Percentiles rank a stretch among this genome's conserved stretches.
Evolutionary conservation across 2,113 vertebrate species (phyloP).

Genomic region (Pholis gunnellus): DNA sequence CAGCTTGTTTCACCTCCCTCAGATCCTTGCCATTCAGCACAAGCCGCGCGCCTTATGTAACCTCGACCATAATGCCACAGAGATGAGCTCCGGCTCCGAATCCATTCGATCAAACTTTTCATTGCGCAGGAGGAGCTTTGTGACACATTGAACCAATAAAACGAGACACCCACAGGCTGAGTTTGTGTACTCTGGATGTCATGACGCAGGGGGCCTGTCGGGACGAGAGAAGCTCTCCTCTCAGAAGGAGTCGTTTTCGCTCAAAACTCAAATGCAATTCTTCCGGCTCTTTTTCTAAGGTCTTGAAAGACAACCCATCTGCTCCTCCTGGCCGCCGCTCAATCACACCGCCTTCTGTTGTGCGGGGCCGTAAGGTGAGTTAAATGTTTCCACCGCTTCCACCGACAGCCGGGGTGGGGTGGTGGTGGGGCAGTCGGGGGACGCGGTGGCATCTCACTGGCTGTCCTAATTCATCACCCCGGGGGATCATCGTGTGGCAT

Average conservation of each 20-base stretch:
- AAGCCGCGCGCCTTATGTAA: slow-evolving; percentile 8
- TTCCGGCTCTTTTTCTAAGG: slow-evolving; percentile 57
- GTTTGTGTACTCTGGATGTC: slow-evolving; percentile 55
- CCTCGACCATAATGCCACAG: neutral
- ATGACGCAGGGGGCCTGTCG: slow-evolving; percentile 25
- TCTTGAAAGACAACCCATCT: slow-evolving; percentile 72
- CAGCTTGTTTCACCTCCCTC: slow-evolving; percentile 1
- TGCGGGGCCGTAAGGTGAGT: slow-evolving; percentile 57
- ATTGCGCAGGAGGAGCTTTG: slow-evolving; percentile 14
- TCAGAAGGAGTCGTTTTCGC: slow-evolving; percentile 39
- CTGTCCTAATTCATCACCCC: slow-evolving; percentile 78
- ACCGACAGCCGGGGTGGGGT: slow-evolving; percentile 56
- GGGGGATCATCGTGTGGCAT: slow-evolving; percentile 75
- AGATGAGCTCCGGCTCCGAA: slow-evolving; percentile 3
- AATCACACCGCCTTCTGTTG: slow-evolving; percentile 58
- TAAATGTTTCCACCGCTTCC: slow-evolving; percentile 71
- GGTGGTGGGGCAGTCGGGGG: slow-evolving; percentile 25
- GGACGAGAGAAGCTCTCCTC: slow-evolving; percentile 18
- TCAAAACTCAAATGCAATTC: slow-evolving; percentile 60
- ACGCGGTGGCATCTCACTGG: slow-evolving; percentile 65
- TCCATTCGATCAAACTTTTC: slow-evolving; percentile 16
- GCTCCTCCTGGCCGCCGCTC: slow-evolving; percentile 63
- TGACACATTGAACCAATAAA: slow-evolving; percentile 45
- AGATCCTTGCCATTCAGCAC: slow-evolving; percentile 5
- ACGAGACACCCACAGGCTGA: slow-evolving; percentile 21